These are phyloP conservation scores for Pseudococcus viburni DNA, from an alignment of 2,888 invertebrate species.

Conservation along the genomic window DNA sequence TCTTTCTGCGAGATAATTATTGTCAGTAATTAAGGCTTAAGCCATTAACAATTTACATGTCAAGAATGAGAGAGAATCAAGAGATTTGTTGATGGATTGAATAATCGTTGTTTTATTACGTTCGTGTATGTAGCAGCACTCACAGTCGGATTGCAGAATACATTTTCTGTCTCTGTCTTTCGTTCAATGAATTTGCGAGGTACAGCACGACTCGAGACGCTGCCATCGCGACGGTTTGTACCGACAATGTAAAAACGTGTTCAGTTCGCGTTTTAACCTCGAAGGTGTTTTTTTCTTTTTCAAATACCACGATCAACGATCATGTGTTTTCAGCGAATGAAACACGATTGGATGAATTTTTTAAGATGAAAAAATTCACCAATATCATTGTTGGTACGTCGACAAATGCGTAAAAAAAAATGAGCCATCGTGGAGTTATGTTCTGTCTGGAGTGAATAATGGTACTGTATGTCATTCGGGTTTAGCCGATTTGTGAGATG, in stretches of 20 bases:
- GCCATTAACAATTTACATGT: slow-evolving; percentile 28
- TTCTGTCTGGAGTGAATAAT: background rate
- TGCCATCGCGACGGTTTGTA: background rate
- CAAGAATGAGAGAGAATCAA: background rate
- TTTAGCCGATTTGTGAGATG: background rate
- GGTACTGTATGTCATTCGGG: background rate
- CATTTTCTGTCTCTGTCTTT: background rate
- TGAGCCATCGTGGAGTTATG: background rate
- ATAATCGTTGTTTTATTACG: slow-evolving; percentile 8
- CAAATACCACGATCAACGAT: background rate
- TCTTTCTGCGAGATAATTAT: slow-evolving; percentile 10
- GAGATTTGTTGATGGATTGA: slow-evolving; percentile 34
- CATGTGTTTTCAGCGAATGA: background rate
- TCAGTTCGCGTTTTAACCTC: background rate
- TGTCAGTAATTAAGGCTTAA: background rate
- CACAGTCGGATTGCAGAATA: background rate
- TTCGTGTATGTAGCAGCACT: background rate
- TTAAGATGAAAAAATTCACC: background rate
- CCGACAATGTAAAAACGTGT: slow-evolving; percentile 24
- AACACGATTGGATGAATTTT: background rate
- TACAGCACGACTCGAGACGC: slow-evolving; percentile 6
- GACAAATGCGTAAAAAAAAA: background rate
- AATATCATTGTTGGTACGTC: background rate
- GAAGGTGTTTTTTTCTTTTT: slow-evolving; percentile 10
- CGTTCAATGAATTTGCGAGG: background rate